Evolutionary conservation across 2,888 invertebrate genomes (phyloP).

Genomic region (Dastarcus helophoroides): DNA sequence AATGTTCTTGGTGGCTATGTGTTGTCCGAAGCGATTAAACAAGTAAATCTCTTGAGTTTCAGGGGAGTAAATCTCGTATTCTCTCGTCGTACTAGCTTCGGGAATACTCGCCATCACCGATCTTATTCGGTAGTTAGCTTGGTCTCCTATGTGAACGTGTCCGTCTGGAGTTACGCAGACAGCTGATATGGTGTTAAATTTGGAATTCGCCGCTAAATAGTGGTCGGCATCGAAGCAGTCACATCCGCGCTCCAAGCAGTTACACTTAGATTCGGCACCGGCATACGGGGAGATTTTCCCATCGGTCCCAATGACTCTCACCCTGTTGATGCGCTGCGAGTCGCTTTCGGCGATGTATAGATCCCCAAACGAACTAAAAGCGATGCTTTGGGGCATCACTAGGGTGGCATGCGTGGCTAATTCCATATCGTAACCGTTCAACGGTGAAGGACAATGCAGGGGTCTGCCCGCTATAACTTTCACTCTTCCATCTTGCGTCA

Average conservation of each 20-base stretch:
- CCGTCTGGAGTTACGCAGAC: conserved; percentile 90
- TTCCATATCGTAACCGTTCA: conserved; percentile 69
- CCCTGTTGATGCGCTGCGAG: conserved; percentile 85
- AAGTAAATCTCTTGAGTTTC: conserved; percentile 92
- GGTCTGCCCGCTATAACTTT: conserved; percentile 90
- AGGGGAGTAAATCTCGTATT: conserved; percentile 90
- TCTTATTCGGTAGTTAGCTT: conserved; percentile 79
- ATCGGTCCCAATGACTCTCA: conserved; percentile 83
- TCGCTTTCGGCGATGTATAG: conserved; percentile 93
- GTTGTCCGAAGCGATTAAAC: conserved; percentile 91
- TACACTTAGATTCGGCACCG: conserved; percentile 88
- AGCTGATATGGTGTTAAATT: conserved; percentile 88
- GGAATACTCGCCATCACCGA: conserved; percentile 85
- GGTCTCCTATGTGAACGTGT: conserved; percentile 89
- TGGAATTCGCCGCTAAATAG: conserved; percentile 82
- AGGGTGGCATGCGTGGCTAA: conserved; percentile 83
- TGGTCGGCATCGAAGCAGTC: conserved; percentile 89
- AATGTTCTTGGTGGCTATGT: conserved; percentile 86
- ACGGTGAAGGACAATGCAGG: conserved; percentile 78
- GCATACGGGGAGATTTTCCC: conserved; percentile 89
- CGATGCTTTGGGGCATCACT: conserved; percentile 88
- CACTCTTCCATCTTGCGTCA: conserved; percentile 83
- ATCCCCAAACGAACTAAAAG: conserved; percentile 85
- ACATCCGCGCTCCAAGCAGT: conserved; percentile 82
- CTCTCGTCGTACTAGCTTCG: conserved; percentile 68